Base-by-base conservation (phyloP, 2,888 invertebrate species). In the Aphodius granarius region DNA sequence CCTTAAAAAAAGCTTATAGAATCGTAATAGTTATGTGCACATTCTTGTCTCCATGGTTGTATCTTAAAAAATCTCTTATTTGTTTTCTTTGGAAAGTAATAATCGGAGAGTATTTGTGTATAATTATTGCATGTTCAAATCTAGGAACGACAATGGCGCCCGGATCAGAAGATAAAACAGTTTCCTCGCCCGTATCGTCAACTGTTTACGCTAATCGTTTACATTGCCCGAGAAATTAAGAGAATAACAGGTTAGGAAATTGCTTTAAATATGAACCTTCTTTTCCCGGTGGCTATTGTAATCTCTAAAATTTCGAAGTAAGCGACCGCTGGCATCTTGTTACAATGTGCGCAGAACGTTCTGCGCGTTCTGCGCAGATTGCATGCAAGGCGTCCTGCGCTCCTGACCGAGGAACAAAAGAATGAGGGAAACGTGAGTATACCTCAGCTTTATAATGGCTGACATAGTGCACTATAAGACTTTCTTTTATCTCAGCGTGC, bases 21-120 rank as follows among this genome's bases (percentile, higher is more conserved):
- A 68, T 74, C 72, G 22, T 83, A 85, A 86, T 85, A 86, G 85
- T 85, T 84, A 84, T 85, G 86, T 86, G 86, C 86, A 85, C 84
- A 81, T 78, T 79, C 79, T 77, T 78, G 78, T 76, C 73, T 76
- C 75, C 77, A 80, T 79, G 78, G 78, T 77, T 80, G 74, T 77
- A 73, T 65, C 71, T 15, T 71, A 22, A 22, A 21, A 68, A 68
- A 21, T 22, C 68, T 68, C 21, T 6, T 65, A n/a, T 65, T 65
- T 65, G 16, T 65, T 65, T 65, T n/a, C 13, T 13, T 43, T 43
- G 43, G 43, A 43, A 43, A 43, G 6, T 6, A 43, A 43, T 13
- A 43, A 6, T 43, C 43, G 43, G 43, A 43, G 43, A 43, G 43
- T 43, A 43, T 43, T 43, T 43, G 43, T 43, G 43, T 43, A 9